Conservation (phyloP, 2,888 invertebrate genomes). For the Lycophotia porphyrea region DNA sequence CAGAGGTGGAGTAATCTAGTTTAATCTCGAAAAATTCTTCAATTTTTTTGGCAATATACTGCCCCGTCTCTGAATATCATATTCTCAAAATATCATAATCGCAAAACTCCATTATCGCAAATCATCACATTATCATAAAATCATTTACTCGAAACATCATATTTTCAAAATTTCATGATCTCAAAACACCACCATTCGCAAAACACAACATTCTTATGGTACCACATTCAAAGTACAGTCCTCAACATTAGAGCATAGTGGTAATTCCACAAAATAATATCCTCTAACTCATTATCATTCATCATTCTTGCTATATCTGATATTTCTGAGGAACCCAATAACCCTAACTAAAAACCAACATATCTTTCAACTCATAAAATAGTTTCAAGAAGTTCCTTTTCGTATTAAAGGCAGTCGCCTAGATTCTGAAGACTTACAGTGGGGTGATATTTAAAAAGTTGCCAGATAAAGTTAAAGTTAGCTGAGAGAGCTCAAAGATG, state of each 20-base stretch:
- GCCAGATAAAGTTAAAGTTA: constrained; percentile 50
- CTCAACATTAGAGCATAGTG: no score
- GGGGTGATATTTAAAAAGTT: constrained; percentile 63
- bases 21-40: neutral
- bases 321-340: neutral
- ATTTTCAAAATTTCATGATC: no score
- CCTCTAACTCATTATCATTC: no score
- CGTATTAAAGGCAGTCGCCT: constrained; percentile 38
- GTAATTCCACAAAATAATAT: no score
- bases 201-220: no score
- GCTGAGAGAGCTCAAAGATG: constrained; percentile 50
- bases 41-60: neutral
- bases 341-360: constrained; percentile 19
- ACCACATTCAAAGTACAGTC: no score
- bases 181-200: no score
- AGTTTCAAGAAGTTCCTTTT: constrained; percentile 51
- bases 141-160: no score
- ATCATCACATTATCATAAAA: no score
- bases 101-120: no score
- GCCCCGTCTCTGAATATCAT: no score
- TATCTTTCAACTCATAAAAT: constrained; percentile 48
- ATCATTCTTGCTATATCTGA: neutral
- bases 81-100: no score
- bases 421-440: constrained; percentile 32
- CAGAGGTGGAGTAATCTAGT: neutral